Conservation (phyloP, 1,140 invertebrate species). For the Gonatopus flavifemur region DNA sequence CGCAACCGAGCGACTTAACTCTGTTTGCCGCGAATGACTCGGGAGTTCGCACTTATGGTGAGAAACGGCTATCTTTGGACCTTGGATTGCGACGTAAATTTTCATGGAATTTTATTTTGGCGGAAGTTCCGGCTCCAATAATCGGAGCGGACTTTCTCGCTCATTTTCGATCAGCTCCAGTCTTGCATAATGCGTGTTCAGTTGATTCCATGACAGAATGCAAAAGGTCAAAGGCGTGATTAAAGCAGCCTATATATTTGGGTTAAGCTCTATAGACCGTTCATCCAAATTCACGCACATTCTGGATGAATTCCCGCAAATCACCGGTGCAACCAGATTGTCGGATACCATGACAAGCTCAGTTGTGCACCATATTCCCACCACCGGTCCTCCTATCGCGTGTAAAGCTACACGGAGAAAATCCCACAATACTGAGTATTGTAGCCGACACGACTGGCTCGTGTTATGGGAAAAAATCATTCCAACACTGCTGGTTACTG, state of each 20-base stretch:
- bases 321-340: background rate
- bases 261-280: too few species aligned
- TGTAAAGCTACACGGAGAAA: background rate
- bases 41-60: background rate
- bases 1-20: too few species aligned
- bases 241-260: background rate
- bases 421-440: too few species aligned
- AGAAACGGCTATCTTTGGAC: background rate
- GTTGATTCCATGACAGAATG: background rate
- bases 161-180: background rate
- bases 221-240: background rate
- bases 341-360: too few species aligned
- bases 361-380: too few species aligned
- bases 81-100: background rate
- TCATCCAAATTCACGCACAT: background rate
- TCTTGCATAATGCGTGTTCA: background rate
- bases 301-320: background rate
- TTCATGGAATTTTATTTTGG: background rate
- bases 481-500: too few species aligned
- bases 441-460: too few species aligned
- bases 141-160: slow-evolving; percentile 1
- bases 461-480: too few species aligned
- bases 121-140: background rate
- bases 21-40: background rate
- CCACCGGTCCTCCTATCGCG: background rate